Base-by-base conservation (phyloP, 2,113 vertebrate genomes). In the Archocentrus centrarchus region DNA sequence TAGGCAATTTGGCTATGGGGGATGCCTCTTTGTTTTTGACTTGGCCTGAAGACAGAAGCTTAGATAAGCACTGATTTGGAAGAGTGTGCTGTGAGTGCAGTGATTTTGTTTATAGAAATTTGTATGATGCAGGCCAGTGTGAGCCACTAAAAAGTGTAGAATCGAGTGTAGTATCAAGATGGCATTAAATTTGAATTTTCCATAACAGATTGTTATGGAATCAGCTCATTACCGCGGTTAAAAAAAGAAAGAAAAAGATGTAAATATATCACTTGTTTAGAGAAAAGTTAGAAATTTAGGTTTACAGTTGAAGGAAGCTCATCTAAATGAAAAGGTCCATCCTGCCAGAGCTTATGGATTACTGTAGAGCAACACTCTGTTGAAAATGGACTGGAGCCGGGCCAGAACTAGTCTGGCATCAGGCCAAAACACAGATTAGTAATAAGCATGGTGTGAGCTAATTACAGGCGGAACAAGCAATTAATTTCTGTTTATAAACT, bases 401-500 rank as follows among this genome's bases (percentile, higher is more conserved):
- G 94, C 94, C 95, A 96, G 93, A 89, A 89, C 90, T 63, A 59
- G 66, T 59, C 91, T 96, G 95, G 95, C 92, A 7, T 62, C 1
- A 6, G 77, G 93, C 95, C 95, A 96, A 94, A 77, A 87, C 87
- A 91, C 94, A 95, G 95, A 96, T 96, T 96, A 96, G 95, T 92
- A 95, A 95, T 95, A 94, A 94, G 90, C 93, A 88, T 92, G 91
- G 94, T 85, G 90, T 84, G 93, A 94, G 94, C 91, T 96, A 96
- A 96, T 96, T 95, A 95, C 87, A 92, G 91, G 81, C 35, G 39
- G 86, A 93, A 93, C 95, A 94, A 92, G 94, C 94, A 93, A 94
- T 96, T 95, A 91, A 94, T 95, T 94, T 95, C 81, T 92, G 91
- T 95, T 95, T 95, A 96, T 94, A 95, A 96, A 96, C 85, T 91